These are phyloP conservation scores for Mirza zaza DNA, from an alignment of 2,113 vertebrate genomes.

Conservation along the genomic window DNA sequence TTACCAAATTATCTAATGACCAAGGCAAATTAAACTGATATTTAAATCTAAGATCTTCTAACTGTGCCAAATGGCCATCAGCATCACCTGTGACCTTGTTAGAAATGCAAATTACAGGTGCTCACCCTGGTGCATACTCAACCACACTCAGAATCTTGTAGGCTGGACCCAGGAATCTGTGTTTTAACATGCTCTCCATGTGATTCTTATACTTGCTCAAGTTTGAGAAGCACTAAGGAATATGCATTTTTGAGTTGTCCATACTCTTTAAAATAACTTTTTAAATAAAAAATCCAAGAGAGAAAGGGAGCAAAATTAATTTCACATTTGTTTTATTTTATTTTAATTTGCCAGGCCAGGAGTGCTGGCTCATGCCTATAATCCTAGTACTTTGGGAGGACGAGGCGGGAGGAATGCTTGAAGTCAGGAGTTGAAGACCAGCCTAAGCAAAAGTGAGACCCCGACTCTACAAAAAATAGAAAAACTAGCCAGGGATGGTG, in stretches of 20 bases:
- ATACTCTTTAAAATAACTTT: neutral
- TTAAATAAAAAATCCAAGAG: neutral
- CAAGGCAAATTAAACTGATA: neutral
- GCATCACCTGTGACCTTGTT: neutral
- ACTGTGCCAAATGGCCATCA: neutral
- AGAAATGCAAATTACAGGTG: neutral
- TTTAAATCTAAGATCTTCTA: no score
- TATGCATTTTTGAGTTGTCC: neutral
- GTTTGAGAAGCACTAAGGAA: neutral
- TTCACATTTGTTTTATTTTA: neutral
- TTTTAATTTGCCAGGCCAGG: neutral
- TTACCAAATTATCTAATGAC: neutral
- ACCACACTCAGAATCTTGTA: neutral
- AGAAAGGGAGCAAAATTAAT: neutral
- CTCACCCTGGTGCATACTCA: neutral
- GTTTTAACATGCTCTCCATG: neutral
- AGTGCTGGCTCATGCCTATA: no score
- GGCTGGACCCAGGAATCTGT: neutral
- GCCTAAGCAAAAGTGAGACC: no score
- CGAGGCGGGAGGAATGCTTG: no score
- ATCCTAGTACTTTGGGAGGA: no score
- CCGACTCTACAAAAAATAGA: no score
- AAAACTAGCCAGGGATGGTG: no score
- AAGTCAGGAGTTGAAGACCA: no score
- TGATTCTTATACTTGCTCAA: neutral